Evolutionary conservation across 2,113 vertebrate species (phyloP), one percentile per base, ranked within the genome.

Genomic region (Nothoprocta perdicaria): DNA sequence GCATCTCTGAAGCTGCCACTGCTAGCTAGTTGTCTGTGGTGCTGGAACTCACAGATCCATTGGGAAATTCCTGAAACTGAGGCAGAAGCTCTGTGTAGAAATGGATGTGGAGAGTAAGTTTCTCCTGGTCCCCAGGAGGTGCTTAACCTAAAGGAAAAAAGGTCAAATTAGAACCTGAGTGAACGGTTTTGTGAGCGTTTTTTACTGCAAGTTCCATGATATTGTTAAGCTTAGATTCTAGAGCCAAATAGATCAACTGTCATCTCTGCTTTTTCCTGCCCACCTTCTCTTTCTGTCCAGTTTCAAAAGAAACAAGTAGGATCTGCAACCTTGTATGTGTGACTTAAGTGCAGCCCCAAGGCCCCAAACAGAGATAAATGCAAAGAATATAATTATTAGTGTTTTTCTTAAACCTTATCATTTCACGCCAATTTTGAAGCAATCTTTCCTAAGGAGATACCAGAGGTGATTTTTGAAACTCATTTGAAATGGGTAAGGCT

Each of bases 91-190:
- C 17, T 4, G 22, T 1, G 18, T 33, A 29, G 43, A 92, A 89
- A 35, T 12, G 45, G 41, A 3, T 69, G 17, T 46, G 29, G 26
- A 77, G 52, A 66, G 27, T 60, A 86, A 38, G 38, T 11, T 29
- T 76, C 18, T 78, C 58, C 67, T 67, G 53, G 53, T 57, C 14
- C 38, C 9, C 79, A 50, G 10, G 66, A 60, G 66, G 24, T 27
- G 33, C 65, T 93, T 84, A 73, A 67, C 60, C 48, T 69, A 86
- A 75, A 88, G 55, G 38, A 71, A 83, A 90, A 84, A 17, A 77
- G 22, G 7, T 61, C 62, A 66, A 69, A 82, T 73, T 23, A 77
- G 43, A 84, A 77, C 13, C 19, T 60, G 45, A 33, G 8, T 81
- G 61, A 67, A 76, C 52, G 58, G 16, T 2, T 68, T 92, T 58